Evolutionary conservation across 2,797 vertebrate genomes (phyloP).

Genomic region (Allobates femoralis): DNA sequence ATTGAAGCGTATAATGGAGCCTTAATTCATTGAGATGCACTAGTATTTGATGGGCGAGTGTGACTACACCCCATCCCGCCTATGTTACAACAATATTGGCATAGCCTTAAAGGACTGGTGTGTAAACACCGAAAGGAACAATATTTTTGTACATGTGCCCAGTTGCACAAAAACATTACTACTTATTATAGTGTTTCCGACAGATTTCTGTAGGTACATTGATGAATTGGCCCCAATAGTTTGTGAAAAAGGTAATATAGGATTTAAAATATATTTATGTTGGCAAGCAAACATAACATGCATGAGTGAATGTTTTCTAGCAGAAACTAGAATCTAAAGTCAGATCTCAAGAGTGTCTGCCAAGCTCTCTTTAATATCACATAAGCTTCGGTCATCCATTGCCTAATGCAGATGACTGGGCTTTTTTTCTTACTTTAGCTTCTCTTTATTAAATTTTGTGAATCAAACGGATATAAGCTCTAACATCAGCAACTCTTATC

Average conservation of each 20-base stretch:
- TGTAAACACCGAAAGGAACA: no score
- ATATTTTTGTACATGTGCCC: no score
- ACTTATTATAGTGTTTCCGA: no score
- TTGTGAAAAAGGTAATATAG: neutral
- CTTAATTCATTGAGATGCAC: no score
- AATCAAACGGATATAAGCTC: slow-evolving; percentile 76
- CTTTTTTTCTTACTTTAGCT: slow-evolving; percentile 69
- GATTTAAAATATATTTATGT: neutral
- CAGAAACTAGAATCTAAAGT: neutral
- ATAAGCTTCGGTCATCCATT: slow-evolving; percentile 67
- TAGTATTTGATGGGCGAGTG: no score
- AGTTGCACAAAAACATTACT: no score
- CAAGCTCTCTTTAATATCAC: slow-evolving; percentile 35
- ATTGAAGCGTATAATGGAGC: no score
- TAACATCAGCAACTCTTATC: slow-evolving; percentile 73
- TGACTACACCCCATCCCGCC: no score
- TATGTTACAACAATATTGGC: no score
- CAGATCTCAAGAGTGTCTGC: slow-evolving; percentile 19
- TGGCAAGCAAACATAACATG: neutral
- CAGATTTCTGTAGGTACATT: no score
- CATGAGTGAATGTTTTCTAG: neutral
- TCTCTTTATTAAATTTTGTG: slow-evolving; percentile 75
- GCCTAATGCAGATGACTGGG: slow-evolving; percentile 64
- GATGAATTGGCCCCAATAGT: no score
- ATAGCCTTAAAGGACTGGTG: no score